Percentiles rank a stretch among this genome's conserved stretches.
Conservation (phyloP, 2,113 vertebrate species). For the Uria lomvia region DNA sequence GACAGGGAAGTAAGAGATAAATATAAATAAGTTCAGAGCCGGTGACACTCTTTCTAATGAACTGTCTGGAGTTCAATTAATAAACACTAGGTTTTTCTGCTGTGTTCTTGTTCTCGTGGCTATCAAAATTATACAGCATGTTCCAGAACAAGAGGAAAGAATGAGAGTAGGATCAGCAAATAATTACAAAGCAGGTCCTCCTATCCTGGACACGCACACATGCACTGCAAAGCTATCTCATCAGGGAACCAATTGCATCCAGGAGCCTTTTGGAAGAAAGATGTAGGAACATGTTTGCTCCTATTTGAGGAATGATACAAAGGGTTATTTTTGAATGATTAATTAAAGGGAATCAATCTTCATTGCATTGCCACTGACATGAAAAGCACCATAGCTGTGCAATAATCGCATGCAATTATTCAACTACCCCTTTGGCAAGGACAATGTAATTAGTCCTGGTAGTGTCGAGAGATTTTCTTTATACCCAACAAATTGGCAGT, state of each 20-base stretch:
- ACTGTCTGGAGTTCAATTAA: not conserved
- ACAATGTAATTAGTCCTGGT: conserved; percentile 81
- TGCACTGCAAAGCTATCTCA: conserved; percentile 48
- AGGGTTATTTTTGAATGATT: conserved; percentile 78
- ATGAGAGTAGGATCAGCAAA: conserved; percentile 30
- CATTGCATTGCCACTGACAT: conserved; percentile 75
- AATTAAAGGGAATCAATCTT: conserved; percentile 85
- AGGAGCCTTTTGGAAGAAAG: conserved; percentile 68
- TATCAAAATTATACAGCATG: conserved; percentile 28
- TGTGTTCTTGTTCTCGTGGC: not conserved
- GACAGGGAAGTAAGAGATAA: not conserved
- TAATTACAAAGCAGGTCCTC: conserved; percentile 36
- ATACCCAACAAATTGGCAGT: conserved; percentile 78
- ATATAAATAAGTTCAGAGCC: not conserved
- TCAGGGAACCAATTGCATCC: conserved; percentile 58
- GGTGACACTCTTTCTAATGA: not conserved
- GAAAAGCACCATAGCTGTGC: conserved; percentile 75
- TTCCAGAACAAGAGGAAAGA: conserved; percentile 35
- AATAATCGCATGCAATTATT: conserved; percentile 81
- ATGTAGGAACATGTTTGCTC: conserved; percentile 69
- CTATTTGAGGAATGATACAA: conserved; percentile 67
- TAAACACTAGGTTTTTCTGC: not conserved
- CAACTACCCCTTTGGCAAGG: conserved; percentile 82
- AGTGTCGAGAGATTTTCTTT: conserved; percentile 79
- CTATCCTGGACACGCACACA: conserved; percentile 41